These are phyloP conservation scores for Watersipora subatra DNA, from an alignment of 1,140 invertebrate species.

Conservation along the genomic window DNA sequence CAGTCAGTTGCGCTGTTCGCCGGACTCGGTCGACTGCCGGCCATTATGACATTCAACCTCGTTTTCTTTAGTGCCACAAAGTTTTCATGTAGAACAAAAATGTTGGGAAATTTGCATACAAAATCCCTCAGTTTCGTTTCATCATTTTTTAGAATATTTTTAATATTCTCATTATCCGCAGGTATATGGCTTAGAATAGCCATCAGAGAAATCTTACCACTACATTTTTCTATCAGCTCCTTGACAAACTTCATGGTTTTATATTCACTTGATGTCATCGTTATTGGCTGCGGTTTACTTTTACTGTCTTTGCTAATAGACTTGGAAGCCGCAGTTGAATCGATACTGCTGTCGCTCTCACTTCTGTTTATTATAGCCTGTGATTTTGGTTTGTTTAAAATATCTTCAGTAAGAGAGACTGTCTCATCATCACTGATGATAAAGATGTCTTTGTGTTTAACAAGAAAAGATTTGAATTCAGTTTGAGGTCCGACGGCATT, in stretches of 20 bases:
- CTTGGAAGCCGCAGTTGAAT: neutral
- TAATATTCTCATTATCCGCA: conserved; percentile 25
- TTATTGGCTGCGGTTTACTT: conserved; percentile 20
- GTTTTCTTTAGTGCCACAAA: conserved; percentile 34
- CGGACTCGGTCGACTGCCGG: conserved; percentile 25
- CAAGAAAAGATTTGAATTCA: conserved; percentile 36
- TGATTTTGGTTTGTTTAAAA: neutral
- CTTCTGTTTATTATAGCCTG: conserved; percentile 6
- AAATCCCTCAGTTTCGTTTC: conserved; percentile 35
- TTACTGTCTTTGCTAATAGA: conserved; percentile 3
- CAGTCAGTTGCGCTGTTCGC: conserved; percentile 3
- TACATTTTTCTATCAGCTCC: conserved; percentile 37
- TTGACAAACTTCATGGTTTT: conserved; percentile 40
- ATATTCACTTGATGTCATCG: conserved; percentile 41
- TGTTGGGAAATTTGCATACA: conserved; percentile 28
- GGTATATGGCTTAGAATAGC: conserved; percentile 1
- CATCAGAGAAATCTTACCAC: conserved; percentile 6
- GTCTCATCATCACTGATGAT: conserved; percentile 32
- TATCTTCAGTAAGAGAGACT: conserved; percentile 33
- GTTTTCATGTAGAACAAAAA: conserved; percentile 32
- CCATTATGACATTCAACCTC: conserved; percentile 36
- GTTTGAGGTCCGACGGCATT: conserved; percentile 41
- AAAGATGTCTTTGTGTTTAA: conserved; percentile 39
- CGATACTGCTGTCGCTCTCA: conserved; percentile 8
- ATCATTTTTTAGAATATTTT: conserved; percentile 36